Percentiles rank a stretch among this genome's conserved stretches.
phyloP scores from a whole-genome alignment of 2,888 invertebrate species.

The Geophilus truncorum region DNA sequence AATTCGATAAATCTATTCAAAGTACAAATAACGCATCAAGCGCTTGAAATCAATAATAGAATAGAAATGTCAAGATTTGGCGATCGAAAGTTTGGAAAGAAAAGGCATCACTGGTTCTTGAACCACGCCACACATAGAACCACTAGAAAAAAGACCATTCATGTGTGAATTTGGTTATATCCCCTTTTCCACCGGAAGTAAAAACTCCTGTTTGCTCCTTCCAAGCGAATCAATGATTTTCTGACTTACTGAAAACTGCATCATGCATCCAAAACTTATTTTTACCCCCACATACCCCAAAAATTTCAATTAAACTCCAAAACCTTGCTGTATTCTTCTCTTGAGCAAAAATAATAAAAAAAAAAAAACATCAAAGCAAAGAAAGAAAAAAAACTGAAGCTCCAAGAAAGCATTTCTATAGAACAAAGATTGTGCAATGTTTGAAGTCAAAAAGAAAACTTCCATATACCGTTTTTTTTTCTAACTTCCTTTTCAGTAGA shows the following conservation, averaged over 20 bases:
- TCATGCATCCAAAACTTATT: background rate
- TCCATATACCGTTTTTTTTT: background rate
- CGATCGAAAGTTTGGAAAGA: background rate
- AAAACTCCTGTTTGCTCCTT: background rate
- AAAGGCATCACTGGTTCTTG: background rate
- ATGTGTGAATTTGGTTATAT: background rate
- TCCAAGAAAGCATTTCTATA: background rate
- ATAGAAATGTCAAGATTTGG: background rate
- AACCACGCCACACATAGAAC: background rate
- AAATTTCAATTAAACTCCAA: background rate
- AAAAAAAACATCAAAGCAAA: background rate
- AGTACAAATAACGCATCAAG: background rate
- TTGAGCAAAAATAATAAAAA: background rate
- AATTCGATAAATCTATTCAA: background rate
- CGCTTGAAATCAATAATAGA: background rate
- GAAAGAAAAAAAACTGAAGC: background rate
- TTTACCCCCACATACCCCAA: no score
- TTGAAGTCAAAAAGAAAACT: background rate
- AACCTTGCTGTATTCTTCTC: no score
- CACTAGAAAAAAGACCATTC: background rate
- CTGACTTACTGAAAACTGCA: background rate
- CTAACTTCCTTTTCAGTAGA: background rate
- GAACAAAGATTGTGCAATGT: background rate
- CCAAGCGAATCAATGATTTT: background rate
- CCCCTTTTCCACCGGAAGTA: background rate